Base-by-base conservation (phyloP, 2,113 vertebrate species). In the Carlito syrichta region DNA sequence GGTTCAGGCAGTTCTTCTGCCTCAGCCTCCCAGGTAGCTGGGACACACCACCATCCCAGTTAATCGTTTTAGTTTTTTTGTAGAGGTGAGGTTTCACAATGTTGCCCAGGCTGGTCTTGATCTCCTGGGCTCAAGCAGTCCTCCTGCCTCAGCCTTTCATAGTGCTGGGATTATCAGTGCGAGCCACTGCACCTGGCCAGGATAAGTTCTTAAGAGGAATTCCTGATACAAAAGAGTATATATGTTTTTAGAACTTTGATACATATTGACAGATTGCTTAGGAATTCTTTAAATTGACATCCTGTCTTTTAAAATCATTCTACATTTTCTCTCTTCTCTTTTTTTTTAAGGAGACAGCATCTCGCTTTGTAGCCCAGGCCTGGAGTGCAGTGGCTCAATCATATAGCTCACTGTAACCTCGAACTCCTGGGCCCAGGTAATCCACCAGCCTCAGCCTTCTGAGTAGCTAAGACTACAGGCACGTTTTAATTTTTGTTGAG, bases 221-320 rank as follows among this genome's bases (percentile, higher is more conserved):
- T 89, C 27, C 58, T 89, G 32, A 82, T n/a, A n/a, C n/a, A 3
- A 73, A 66, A 35, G 14, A 92, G 35, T 56, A 32, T 0, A 11
- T 19, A 30, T 86, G 82, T 96, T 93, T 94, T 81, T 48, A 52
- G 27, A 50, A 35, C 69, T 91, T 88, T 23, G 69, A 58, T 94
- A 88, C 52, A 40, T 95, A 74, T 8, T 40, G 30, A 86, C 43
- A 92, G 11, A 78, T 92, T 96, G 14, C 5, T 32, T 83, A 79
- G 32, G 22, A 43, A 79, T 94, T 82, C 45, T 92, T 92, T 91
- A 88, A 91, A 45, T 71, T 90, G 82, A 91, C 23, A 50, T 94
- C 92, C 38, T 97, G 38, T 86, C 45, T 95, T 14, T 87, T 50
- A 86, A 93, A 68, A 66, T 91, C 38, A 43, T 48, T 96, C 30